Evolutionary conservation across 2,113 vertebrate genomes (phyloP).

Genomic region (Nothoprocta perdicaria): DNA sequence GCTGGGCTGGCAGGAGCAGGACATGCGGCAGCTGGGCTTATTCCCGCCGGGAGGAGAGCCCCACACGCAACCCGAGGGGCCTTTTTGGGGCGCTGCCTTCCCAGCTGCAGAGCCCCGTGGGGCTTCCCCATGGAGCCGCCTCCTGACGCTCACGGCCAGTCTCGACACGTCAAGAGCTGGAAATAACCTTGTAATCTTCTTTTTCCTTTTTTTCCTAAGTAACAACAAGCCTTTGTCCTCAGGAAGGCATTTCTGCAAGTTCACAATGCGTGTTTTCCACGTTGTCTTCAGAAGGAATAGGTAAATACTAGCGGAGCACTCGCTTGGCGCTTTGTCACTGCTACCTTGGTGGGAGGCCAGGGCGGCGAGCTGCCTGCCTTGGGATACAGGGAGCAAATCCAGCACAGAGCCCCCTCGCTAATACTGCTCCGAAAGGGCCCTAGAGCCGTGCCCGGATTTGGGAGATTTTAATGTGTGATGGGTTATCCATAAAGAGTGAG

Average conservation of each 20-base stretch:
- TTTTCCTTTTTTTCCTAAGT: neutral
- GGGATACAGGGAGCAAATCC: neutral
- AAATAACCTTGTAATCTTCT: neutral
- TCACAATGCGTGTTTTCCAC: neutral
- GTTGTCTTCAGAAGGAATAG: neutral
- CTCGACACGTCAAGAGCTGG: neutral
- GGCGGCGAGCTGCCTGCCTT: conserved; percentile 30
- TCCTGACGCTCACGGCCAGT: neutral
- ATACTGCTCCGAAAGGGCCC: neutral
- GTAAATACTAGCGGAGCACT: conserved; percentile 39
- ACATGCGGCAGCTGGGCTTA: rapidly evolving
- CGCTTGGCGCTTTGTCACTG: conserved; percentile 35
- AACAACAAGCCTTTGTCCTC: neutral
- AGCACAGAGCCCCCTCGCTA: neutral
- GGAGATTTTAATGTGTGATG: conserved; percentile 59
- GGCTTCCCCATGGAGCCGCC: neutral
- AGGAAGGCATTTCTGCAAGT: neutral
- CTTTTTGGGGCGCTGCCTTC: neutral
- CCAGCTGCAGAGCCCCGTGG: neutral
- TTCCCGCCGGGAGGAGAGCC: no score
- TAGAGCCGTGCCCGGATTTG: neutral
- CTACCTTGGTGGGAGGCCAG: conserved; percentile 29
- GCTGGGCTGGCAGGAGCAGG: neutral
- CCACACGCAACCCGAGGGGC: no score
- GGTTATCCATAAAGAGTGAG: conserved; percentile 44